Percentiles rank a stretch among this genome's conserved stretches.
Evolutionary conservation across 2,888 invertebrate genomes (phyloP).

Genomic region (Liposcelis brunnea): DNA sequence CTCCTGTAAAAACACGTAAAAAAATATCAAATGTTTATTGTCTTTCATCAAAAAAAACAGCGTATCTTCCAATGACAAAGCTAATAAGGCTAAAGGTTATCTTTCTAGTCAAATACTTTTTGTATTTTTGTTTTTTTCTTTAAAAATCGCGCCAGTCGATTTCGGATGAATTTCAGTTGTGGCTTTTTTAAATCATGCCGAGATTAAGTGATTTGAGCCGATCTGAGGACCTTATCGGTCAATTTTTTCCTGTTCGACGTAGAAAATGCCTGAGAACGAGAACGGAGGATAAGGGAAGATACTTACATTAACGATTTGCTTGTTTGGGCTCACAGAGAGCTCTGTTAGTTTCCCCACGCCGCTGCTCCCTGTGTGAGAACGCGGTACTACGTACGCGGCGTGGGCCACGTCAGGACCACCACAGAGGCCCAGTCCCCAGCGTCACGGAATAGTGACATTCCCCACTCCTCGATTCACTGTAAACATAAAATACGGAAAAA

Average conservation of each 20-base stretch:
- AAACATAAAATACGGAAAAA: too few relatives aligned
- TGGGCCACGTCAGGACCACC: constrained; percentile 99
- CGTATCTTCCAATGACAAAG: too few relatives aligned
- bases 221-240: too few relatives aligned
- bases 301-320: constrained; percentile 29
- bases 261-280: too few relatives aligned
- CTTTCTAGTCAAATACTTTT: too few relatives aligned
- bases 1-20: constrained; percentile 22
- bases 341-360: constrained; percentile 50
- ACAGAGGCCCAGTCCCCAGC: constrained; percentile 99
- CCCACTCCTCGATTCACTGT: constrained; percentile 14
- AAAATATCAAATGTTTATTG: constrained; percentile 7
- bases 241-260: too few relatives aligned
- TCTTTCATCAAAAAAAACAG: not conserved
- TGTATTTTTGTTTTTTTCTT: too few relatives aligned
- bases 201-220: too few relatives aligned
- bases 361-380: constrained; percentile 46
- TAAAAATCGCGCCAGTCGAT: too few relatives aligned
- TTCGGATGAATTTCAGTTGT: too few relatives aligned
- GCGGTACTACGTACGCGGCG: constrained; percentile 40
- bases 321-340: constrained; percentile 39
- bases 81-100: too few relatives aligned
- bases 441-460: constrained; percentile 39
- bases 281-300: not conserved
- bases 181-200: too few relatives aligned